Evolutionary conservation across 2,797 vertebrate species (phyloP).

Genomic region (Cichlasoma orientale): DNA sequence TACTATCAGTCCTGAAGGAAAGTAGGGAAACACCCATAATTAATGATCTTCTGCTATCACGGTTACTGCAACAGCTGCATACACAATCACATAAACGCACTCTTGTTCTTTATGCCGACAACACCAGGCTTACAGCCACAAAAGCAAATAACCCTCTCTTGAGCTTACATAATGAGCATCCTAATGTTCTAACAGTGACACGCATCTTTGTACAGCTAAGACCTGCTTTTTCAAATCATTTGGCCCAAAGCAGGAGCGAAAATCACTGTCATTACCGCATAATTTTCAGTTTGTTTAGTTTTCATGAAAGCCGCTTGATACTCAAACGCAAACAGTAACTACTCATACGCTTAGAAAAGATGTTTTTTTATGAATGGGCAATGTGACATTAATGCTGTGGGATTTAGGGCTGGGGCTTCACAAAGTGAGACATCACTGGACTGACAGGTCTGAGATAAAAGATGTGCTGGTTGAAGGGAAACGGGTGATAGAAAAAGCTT

Average conservation of each 20-base stretch:
- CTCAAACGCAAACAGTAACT: slow-evolving; percentile 16
- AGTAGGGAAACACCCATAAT: slow-evolving; percentile 63
- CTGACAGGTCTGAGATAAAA: slow-evolving; percentile 56
- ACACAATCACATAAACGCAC: slow-evolving; percentile 20
- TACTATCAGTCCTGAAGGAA: slow-evolving; percentile 66
- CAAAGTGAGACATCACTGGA: slow-evolving; percentile 31
- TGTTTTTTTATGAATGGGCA: background rate
- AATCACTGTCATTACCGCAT: slow-evolving; percentile 49
- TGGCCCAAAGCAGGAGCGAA: slow-evolving; percentile 48
- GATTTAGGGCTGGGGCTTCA: slow-evolving; percentile 2
- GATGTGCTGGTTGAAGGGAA: slow-evolving; percentile 12
- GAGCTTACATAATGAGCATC: slow-evolving; percentile 55
- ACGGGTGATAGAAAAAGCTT: slow-evolving; percentile 21
- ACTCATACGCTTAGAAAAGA: slow-evolving; percentile 23
- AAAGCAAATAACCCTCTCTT: slow-evolving; percentile 57
- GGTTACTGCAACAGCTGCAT: slow-evolving; percentile 17
- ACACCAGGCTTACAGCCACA: slow-evolving; percentile 47
- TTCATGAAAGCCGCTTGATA: slow-evolving; percentile 25
- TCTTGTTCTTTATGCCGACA: slow-evolving; percentile 28
- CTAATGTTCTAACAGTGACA: slow-evolving; percentile 45
- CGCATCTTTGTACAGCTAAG: slow-evolving; percentile 33
- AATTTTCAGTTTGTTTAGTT: slow-evolving; percentile 55
- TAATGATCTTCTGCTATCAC: slow-evolving; percentile 62
- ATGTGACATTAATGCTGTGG: slow-evolving; percentile 30
- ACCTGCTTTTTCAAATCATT: slow-evolving; percentile 27